Evolutionary conservation across 2,797 vertebrate species (phyloP).

Genomic region (Vultur gryphus): DNA sequence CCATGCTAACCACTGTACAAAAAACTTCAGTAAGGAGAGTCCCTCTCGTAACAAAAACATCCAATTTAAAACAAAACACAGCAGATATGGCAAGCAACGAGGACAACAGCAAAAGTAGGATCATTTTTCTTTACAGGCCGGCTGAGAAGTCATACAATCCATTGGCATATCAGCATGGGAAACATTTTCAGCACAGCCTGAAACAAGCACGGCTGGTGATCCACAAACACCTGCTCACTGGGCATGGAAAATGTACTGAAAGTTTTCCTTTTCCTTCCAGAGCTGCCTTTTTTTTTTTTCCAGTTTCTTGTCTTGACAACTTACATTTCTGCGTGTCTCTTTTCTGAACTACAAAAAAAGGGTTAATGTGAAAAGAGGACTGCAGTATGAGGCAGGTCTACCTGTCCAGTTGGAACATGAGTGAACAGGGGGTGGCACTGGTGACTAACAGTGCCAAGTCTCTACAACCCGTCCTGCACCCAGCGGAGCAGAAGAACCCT

Average conservation of each 20-base stretch:
- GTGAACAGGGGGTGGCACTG: neutral
- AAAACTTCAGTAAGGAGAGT: neutral
- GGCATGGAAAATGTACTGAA: fast-evolving
- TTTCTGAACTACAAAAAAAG: neutral
- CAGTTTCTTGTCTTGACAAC: neutral
- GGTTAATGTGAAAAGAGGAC: neutral
- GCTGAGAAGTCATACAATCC: neutral
- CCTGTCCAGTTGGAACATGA: neutral
- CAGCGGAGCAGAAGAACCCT: neutral
- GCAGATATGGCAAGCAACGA: neutral
- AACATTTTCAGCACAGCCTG: neutral
- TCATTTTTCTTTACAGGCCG: neutral
- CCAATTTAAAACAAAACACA: neutral
- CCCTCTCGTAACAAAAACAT: neutral
- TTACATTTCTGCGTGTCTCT: neutral
- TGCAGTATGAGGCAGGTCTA: neutral
- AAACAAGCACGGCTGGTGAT: neutral
- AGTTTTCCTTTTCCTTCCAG: neutral
- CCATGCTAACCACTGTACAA: neutral
- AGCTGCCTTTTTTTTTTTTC: neutral
- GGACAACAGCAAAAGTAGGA: neutral
- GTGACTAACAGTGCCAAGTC: neutral
- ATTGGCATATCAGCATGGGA: neutral
- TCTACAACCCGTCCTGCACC: fast-evolving
- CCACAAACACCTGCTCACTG: neutral